These are phyloP conservation scores for Rhinolophus sinicus DNA, from an alignment of 2,113 vertebrate genomes.

Conservation along the genomic window DNA sequence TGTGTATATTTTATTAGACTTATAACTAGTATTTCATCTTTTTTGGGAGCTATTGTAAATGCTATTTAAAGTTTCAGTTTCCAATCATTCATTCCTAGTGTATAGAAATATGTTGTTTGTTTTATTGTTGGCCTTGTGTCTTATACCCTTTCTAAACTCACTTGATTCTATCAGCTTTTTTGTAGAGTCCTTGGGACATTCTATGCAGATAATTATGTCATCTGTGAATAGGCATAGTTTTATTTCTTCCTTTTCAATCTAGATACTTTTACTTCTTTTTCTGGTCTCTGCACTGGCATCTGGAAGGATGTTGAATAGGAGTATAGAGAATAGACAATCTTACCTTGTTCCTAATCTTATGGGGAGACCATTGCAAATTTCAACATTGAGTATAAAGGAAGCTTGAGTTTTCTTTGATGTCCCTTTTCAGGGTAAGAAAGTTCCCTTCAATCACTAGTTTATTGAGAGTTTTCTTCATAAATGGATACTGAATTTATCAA, in stretches of 20 bases:
- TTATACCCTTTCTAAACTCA: neutral
- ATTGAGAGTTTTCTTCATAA: neutral
- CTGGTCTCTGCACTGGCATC: neutral
- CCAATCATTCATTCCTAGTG: neutral
- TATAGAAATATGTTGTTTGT: neutral
- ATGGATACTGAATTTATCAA: conserved; percentile 2
- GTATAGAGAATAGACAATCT: neutral
- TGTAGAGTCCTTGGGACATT: neutral
- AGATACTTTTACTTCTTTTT: neutral
- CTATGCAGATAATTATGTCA: neutral
- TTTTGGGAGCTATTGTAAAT: neutral
- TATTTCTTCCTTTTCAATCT: conserved; percentile 9
- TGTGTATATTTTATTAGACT: neutral
- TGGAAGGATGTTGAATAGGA: neutral
- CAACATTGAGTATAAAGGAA: neutral
- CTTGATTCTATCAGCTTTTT: neutral
- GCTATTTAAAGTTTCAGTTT: neutral
- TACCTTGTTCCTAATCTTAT: neutral
- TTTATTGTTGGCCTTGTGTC: neutral
- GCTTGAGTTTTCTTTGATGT: neutral
- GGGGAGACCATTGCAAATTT: neutral
- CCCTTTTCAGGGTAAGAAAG: neutral
- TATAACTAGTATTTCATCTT: neutral
- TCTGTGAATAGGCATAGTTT: neutral
- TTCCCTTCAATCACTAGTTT: neutral